Base-by-base conservation (phyloP, 2,113 vertebrate species). In the Okapia johnstoni region DNA sequence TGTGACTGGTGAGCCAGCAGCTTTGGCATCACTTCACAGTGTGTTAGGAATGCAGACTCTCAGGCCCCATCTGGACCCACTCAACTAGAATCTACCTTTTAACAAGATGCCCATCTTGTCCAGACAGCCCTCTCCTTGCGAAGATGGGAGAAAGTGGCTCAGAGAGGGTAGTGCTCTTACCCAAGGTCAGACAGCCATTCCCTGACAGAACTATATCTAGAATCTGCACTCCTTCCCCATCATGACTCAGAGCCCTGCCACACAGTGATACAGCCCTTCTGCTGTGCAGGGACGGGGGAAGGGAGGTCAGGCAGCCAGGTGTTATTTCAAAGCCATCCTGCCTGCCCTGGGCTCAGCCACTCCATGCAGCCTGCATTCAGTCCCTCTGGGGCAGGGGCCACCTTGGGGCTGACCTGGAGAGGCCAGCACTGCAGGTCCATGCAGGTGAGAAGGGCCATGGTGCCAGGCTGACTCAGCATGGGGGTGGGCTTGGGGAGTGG, bases 131-230 rank as follows among this genome's bases (percentile, higher is more conserved):
- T 57, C 23, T 76, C 63, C 46, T 58, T 48, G 17, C 21, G 2
- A 76, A 66, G 73, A 43, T 23, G 50, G 66, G 57, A 10, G 61
- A 84, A 76, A 63, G 85, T 1, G 10, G 43, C 73, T 92, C 90
- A 60, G 95, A 97, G 95, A 93, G 73, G 85, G 40, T 2, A 36
- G 28, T 7, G 6, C 30, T 43, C 61, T 83, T n/a, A 60, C 83
- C 63, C 88, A 85, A 88, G 40, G 85, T 96, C 98, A 95, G 95
- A 94, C 54, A 96, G 97, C 50, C 26, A 23, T 88, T 58, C 80
- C 21, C 70, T 40, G 87, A 80, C 28, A 90, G 43, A 93, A 58
- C 33, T 52, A 13, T 61, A 40, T 16, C 50, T 79, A 25, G 83
- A 77, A 79, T 58, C 91, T 63, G 11, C 3, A 25, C 26, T 85